Conservation (phyloP, 2,113 vertebrate species). For the Rhipidura dahli region DNA sequence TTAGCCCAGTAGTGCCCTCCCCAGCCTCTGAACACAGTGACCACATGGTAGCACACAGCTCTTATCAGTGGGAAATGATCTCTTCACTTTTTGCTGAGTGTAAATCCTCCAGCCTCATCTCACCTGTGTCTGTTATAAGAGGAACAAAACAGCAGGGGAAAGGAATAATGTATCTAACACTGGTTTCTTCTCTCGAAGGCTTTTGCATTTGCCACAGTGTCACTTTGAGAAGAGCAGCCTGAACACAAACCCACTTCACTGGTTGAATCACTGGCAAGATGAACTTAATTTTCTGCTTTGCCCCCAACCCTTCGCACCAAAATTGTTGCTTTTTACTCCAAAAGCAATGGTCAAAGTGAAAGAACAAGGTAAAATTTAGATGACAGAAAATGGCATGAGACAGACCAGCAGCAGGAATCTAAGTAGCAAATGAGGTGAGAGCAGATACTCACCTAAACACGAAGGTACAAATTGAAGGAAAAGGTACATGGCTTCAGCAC, state of each 20-base stretch:
- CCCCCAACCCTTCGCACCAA: background rate
- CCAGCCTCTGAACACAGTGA: background rate
- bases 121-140: background rate
- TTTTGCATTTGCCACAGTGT: background rate
- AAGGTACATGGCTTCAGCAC: background rate
- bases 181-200: background rate
- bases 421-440: background rate
- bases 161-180: background rate
- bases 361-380: background rate
- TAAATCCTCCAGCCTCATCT: background rate
- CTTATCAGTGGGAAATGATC: background rate
- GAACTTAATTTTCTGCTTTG: background rate
- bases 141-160: background rate
- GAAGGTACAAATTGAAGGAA: background rate
- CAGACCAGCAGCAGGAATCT: background rate
- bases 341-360: rapidly evolving
- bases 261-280: background rate
- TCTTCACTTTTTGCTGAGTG: background rate
- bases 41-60: rapidly evolving
- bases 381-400: background rate
- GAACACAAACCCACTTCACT: background rate
- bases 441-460: background rate
- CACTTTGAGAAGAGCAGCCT: background rate
- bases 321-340: background rate
- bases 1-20: background rate